These are phyloP conservation scores for Aporrectodea caliginosa DNA, from an alignment of 1,140 invertebrate genomes.

Conservation along the genomic window DNA sequence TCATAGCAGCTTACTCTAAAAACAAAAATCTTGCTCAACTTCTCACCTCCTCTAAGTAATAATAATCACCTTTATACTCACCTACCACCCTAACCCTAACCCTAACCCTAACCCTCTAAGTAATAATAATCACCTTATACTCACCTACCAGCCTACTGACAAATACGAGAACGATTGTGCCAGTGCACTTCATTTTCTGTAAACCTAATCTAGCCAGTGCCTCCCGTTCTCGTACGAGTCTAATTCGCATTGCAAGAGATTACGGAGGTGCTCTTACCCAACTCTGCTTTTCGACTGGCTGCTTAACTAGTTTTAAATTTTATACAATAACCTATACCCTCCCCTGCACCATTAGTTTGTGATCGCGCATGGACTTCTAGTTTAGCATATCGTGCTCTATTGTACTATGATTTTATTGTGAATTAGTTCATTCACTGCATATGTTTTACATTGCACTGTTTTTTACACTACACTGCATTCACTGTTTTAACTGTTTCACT, in stretches of 20 bases:
- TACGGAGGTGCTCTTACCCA: no score
- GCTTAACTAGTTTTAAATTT: constrained; percentile 20
- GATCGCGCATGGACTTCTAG: no score
- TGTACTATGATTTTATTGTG: no score
- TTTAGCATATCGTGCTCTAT: no score
- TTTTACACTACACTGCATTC: no score
- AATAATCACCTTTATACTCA: not conserved
- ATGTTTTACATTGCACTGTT: no score
- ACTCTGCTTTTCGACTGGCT: no score
- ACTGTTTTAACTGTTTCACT: no score
- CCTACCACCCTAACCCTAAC: not conserved
- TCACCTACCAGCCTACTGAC: no score
- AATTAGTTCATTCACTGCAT: no score
- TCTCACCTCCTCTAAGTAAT: not conserved
- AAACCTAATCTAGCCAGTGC: constrained; percentile 34
- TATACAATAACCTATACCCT: constrained; percentile 10
- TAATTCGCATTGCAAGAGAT: no score
- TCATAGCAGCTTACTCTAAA: not conserved
- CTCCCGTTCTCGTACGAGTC: constrained; percentile 18
- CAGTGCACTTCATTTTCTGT: constrained; percentile 4
- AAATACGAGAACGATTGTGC: not conserved
- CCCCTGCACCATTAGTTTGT: no score
- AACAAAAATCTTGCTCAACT: not conserved
- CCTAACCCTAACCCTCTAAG: not conserved
- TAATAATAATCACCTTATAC: not conserved